Evolutionary conservation across 92 coral and sea anemone species (phyloP).

Genomic region (Zoanthus solanderi): DNA sequence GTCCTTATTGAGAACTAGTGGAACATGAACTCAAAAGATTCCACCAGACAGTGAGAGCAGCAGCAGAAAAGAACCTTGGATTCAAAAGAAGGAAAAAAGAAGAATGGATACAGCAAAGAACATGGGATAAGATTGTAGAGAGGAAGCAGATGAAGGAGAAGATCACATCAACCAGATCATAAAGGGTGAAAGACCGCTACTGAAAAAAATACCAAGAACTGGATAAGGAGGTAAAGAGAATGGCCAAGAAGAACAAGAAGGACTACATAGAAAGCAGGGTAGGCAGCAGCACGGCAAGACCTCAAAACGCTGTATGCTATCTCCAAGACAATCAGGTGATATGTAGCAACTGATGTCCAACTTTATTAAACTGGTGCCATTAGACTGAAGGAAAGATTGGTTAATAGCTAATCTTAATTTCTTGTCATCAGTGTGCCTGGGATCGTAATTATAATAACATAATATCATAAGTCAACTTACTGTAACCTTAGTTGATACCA

Average conservation of each 20-base stretch:
- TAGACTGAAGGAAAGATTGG: too few species aligned
- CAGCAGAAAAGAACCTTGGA: slow-evolving; percentile 25
- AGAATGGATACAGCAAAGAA: slow-evolving; percentile 24
- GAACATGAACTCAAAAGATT: not conserved
- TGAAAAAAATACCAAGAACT: slow-evolving; percentile 28
- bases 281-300: slow-evolving; percentile 25
- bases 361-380: too few species aligned
- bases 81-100: slow-evolving; percentile 13
- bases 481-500: too few species aligned
- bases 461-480: too few species aligned
- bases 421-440: too few species aligned
- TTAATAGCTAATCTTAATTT: too few species aligned
- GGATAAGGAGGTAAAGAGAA: slow-evolving; percentile 26
- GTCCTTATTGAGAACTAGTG: not conserved
- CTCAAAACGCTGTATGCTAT: not conserved
- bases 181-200: slow-evolving; percentile 9
- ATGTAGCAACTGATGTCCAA: too few species aligned
- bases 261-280: slow-evolving; percentile 17
- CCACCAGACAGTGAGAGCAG: slow-evolving; percentile 21
- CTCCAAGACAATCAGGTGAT: too few species aligned
- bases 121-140: slow-evolving; percentile 8
- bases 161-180: slow-evolving; percentile 5
- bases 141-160: slow-evolving; percentile 20
- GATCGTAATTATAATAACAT: too few species aligned
- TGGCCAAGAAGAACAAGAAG: slow-evolving; percentile 21